These are phyloP conservation scores for Argyresthia goedartella DNA, from an alignment of 2,888 invertebrate genomes.

Conservation along the genomic window DNA sequence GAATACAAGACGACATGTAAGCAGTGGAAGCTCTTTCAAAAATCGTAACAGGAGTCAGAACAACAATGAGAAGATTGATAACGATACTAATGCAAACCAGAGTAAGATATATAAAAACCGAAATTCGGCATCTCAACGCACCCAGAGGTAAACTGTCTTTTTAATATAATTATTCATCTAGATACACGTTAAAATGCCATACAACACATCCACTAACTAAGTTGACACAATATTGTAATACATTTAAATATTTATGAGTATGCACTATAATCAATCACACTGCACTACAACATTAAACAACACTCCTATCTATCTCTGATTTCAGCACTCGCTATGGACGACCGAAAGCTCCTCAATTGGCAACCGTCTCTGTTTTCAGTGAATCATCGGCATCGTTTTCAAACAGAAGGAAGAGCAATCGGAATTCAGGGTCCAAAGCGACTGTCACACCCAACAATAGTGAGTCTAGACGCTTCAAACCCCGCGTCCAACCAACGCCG, in stretches of 20 bases:
- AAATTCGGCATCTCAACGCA: conserved; percentile 41
- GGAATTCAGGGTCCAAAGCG: conserved; percentile 54
- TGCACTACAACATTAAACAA: too few relatives aligned
- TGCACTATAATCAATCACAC: too few relatives aligned
- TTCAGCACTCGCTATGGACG: conserved; percentile 61
- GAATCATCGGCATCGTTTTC: conserved; percentile 65
- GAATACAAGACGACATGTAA: conserved; percentile 66
- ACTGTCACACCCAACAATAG: conserved; percentile 51
- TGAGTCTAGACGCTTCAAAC: conserved; percentile 75
- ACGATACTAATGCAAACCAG: conserved; percentile 38
- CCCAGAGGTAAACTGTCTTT: conserved; percentile 43
- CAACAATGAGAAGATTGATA: conserved; percentile 44
- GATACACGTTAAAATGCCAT: neutral
- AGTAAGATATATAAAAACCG: conserved; percentile 61
- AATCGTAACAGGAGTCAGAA: conserved; percentile 63
- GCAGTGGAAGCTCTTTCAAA: conserved; percentile 64
- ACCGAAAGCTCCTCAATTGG: conserved; percentile 69
- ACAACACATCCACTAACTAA: too few relatives aligned
- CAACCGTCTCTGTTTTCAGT: conserved; percentile 78
- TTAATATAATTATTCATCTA: neutral
- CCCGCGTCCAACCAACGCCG: conserved; percentile 71
- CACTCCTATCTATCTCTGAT: conserved; percentile 12
- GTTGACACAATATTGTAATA: too few relatives aligned
- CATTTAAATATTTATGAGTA: too few relatives aligned
- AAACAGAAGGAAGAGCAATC: conserved; percentile 64